A percentile compares a stretch with the other conserved stretches of the same genome.
These are phyloP conservation scores for zebrafish (Danio rerio) DNA, from an alignment of 2,113 vertebrate species.

Conservation along the genomic window GRCz12tu NC_133200.1:18718001-18718500, in stretches of 20 bases:
- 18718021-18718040: conserved; percentile 23
- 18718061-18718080: conserved; percentile 31
- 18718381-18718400: too few species aligned
- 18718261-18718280: not conserved
- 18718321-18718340: not conserved
- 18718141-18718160: not conserved
- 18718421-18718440: too few species aligned
- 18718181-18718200: conserved; percentile 8
- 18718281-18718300: not conserved
- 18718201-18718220: not conserved
- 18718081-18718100: conserved; percentile 4
- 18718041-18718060: conserved; percentile 25
- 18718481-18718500: too few species aligned
- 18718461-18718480: too few species aligned
- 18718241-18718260: not conserved
- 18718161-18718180: not conserved
- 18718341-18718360: too few species aligned
- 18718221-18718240: not conserved
- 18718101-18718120: conserved; percentile 14
- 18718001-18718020: conserved; percentile 17
- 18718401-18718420: too few species aligned
- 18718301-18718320: not conserved
- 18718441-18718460: too few species aligned
- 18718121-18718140: not conserved
- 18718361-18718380: too few species aligned